Percentiles rank a stretch among this genome's conserved stretches.
Conservation (phyloP, 2,797 vertebrate genomes). For the Diplodus sargus region DNA sequence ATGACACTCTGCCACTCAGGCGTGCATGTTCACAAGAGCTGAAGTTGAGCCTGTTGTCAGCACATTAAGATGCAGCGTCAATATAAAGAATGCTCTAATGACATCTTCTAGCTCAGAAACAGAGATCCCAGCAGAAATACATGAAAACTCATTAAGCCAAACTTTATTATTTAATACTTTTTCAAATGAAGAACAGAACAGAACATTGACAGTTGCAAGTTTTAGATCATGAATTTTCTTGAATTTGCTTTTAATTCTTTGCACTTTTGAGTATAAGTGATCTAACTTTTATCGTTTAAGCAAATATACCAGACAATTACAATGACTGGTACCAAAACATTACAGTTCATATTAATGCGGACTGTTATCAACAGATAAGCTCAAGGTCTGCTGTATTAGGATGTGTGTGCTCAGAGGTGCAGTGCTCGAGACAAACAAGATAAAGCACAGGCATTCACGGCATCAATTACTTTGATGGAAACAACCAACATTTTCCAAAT, state of each 20-base stretch:
- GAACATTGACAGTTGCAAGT: neutral
- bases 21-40: neutral
- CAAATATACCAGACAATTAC: neutral
- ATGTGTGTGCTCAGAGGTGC: neutral
- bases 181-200: neutral
- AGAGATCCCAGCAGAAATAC: neutral
- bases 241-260: neutral
- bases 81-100: neutral
- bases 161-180: neutral
- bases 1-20: neutral
- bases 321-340: neutral
- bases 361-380: neutral
- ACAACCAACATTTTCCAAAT: neutral
- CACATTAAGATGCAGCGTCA: neutral
- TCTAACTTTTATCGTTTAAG: neutral
- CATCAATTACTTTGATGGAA: neutral
- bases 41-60: neutral
- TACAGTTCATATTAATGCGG: neutral
- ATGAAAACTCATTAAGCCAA: neutral
- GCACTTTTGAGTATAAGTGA: neutral
- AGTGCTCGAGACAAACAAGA: too few relatives aligned
- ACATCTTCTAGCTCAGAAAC: neutral
- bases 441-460: neutral
- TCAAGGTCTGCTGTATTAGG: neutral
- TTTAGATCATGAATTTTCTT: neutral